phyloP scores from a whole-genome alignment of 2,888 invertebrate genomes.

The Pachycephus smyrnensis region DNA sequence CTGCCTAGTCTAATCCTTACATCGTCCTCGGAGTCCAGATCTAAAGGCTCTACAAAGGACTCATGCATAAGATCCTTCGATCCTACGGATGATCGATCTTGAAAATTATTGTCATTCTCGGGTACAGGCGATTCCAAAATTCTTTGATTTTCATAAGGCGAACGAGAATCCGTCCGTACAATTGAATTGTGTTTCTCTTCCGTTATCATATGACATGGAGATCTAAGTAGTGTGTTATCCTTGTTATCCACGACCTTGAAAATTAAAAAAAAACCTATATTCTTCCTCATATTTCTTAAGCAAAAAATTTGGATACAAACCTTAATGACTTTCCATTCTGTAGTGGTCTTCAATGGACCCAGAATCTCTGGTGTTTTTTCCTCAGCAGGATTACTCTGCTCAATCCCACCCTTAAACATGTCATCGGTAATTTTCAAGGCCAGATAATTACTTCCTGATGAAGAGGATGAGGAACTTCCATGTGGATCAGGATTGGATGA shows the following conservation, averaged over 20 bases:
- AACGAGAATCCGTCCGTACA: not conserved
- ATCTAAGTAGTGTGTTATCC: not conserved
- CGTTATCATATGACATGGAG: not conserved
- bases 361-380: conserved; percentile 24
- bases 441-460: conserved; percentile 44
- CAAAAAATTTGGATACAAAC: conserved; percentile 24
- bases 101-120: not conserved
- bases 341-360: conserved; percentile 16
- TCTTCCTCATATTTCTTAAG: conserved; percentile 5
- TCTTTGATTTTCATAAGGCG: not conserved
- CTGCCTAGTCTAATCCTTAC: conserved; percentile 38
- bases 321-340: conserved; percentile 36
- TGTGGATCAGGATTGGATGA: not conserved
- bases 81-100: not conserved
- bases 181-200: not conserved
- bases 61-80: conserved; percentile 31
- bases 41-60: conserved; percentile 46
- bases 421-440: conserved; percentile 53
- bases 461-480: conserved; percentile 19
- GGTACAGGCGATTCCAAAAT: not conserved
- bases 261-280: not conserved
- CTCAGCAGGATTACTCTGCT: conserved; percentile 43
- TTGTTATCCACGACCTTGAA: not conserved
- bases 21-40: conserved; percentile 39
- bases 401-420: conserved; percentile 51